A percentile compares a stretch with the other conserved stretches of the same genome.
Evolutionary conservation across 1,140 invertebrate genomes (phyloP).

Genomic region (Cardiocondyla obscurior): DNA sequence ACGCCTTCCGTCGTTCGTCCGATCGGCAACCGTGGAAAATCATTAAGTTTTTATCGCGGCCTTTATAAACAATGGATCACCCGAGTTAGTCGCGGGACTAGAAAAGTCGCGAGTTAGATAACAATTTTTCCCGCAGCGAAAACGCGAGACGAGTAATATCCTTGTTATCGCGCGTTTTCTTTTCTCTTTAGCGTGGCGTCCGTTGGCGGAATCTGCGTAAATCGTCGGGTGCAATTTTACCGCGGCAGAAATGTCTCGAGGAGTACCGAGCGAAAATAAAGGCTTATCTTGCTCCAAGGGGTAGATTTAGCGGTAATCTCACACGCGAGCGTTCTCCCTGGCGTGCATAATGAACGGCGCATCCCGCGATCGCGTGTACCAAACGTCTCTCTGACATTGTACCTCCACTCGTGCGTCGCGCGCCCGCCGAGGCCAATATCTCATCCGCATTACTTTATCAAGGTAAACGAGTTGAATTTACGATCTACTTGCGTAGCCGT

Average conservation of each 20-base stretch:
- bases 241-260: not conserved
- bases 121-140: not conserved
- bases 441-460: conserved; percentile 63
- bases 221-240: not conserved
- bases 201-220: not conserved
- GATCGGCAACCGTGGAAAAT: conserved; percentile 8
- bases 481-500: conserved; percentile 53
- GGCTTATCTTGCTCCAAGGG: not conserved
- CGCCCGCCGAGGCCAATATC: conserved; percentile 59
- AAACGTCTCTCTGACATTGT: conserved; percentile 23
- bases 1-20: not conserved
- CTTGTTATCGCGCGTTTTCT: not conserved
- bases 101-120: not conserved
- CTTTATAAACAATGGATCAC: conserved; percentile 21
- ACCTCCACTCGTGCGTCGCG: conserved; percentile 33
- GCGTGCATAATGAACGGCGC: conserved; percentile 32
- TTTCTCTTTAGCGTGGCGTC: not conserved
- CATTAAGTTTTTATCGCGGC: conserved; percentile 10
- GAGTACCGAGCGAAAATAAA: not conserved
- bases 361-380: not conserved
- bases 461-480: conserved; percentile 70
- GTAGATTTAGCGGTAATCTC: not conserved
- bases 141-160: not conserved
- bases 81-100: not conserved
- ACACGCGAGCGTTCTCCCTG: not conserved